Evolutionary conservation across 2,888 invertebrate genomes (phyloP).

Genomic region (Drosophila atripex): DNA sequence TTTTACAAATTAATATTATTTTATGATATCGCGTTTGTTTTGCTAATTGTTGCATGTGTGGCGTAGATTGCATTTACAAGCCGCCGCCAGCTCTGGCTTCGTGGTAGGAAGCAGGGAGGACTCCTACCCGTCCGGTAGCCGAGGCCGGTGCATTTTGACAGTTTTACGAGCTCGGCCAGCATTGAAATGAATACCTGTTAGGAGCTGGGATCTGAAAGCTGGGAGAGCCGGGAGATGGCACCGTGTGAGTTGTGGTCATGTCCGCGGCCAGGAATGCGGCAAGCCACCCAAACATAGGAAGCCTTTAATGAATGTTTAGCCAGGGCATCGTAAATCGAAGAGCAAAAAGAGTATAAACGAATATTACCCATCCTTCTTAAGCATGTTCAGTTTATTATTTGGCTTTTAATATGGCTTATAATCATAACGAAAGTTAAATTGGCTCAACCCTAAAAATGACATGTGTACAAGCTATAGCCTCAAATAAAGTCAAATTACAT

Average conservation of each 20-base stretch:
- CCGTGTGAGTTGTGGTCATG: conserved; percentile 71
- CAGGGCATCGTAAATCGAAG: conserved; percentile 58
- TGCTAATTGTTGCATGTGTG: conserved; percentile 80
- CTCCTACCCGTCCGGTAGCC: conserved; percentile 64
- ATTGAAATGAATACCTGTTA: conserved; percentile 77
- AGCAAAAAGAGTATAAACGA: conserved; percentile 17
- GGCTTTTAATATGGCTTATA: no score
- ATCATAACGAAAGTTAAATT: no score
- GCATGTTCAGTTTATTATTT: not conserved
- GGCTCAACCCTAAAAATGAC: no score
- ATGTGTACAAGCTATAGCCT: no score
- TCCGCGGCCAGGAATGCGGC: conserved; percentile 69
- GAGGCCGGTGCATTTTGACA: conserved; percentile 79
- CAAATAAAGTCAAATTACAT: no score
- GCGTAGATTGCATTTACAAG: conserved; percentile 75
- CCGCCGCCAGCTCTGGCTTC: conserved; percentile 41
- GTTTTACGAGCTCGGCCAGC: conserved; percentile 77
- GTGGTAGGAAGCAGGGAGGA: not conserved
- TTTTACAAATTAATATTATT: conserved; percentile 80
- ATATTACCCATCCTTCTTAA: conserved; percentile 1
- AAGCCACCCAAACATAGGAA: conserved; percentile 74
- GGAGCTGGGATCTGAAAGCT: conserved; percentile 13
- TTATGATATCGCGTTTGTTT: conserved; percentile 80
- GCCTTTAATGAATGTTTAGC: conserved; percentile 71
- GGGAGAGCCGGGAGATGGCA: conserved; percentile 22